A percentile compares a stretch with the other conserved stretches of the same genome.
phyloP scores from a whole-genome alignment of 1,140 invertebrate genomes.

The Gryllus bimaculatus region DNA sequence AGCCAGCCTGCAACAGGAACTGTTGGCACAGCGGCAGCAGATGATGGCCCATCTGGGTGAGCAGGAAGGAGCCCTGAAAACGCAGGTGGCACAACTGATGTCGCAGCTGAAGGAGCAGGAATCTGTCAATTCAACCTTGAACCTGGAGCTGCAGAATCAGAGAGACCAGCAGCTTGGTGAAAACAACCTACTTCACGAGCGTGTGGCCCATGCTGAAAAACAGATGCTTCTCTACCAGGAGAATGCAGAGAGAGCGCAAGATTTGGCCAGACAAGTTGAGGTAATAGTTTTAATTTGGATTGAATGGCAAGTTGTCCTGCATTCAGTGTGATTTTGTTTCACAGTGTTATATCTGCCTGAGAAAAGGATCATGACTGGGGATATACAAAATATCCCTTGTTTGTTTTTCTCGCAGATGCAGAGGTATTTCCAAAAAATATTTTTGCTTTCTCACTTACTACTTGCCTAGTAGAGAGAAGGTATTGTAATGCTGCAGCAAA shows the following conservation, averaged over 20 bases:
- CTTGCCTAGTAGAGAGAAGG: no score
- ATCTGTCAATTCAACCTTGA: conserved; percentile 1
- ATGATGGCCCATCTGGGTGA: conserved; percentile 39
- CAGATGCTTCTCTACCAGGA: conserved; percentile 34
- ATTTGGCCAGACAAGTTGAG: conserved; percentile 47
- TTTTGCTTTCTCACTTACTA: no score
- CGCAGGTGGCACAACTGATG: conserved; percentile 19
- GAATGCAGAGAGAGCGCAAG: conserved; percentile 32
- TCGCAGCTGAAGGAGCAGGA: conserved; percentile 37
- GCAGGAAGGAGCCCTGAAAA: conserved; percentile 32
- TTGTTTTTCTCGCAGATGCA: no score
- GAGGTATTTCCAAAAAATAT: no score
- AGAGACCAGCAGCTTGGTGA: conserved; percentile 31
- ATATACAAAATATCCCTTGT: no score
- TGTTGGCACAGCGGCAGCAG: conserved; percentile 41
- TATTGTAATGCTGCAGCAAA: no score
- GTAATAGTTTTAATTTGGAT: conserved; percentile 27
- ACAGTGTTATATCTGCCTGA: no score
- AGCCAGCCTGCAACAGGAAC: conserved; percentile 39
- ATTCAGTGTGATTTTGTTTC: no score
- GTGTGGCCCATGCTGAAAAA: conserved; percentile 32
- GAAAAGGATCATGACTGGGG: no score
- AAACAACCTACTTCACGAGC: conserved; percentile 19
- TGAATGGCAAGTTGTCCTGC: no score
- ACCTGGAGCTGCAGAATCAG: conserved; percentile 3